These are phyloP conservation scores for Antheraea yamamai DNA, from an alignment of 2,888 invertebrate species.

Conservation along the genomic window DNA sequence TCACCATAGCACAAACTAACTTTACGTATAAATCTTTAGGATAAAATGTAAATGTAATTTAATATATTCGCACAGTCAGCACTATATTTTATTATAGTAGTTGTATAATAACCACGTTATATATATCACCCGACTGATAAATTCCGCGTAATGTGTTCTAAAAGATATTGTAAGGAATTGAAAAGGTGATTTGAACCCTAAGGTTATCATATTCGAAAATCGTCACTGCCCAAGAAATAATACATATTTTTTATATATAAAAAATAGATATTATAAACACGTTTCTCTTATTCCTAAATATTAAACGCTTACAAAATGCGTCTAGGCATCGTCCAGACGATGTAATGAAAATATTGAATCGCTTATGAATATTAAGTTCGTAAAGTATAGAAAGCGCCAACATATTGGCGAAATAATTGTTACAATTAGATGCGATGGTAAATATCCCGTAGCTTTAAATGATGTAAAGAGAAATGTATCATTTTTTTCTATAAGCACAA, in stretches of 20 bases:
- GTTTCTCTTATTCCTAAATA: neutral
- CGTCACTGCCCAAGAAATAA: constrained; percentile 60
- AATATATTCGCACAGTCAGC: constrained; percentile 65
- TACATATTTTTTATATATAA: constrained; percentile 46
- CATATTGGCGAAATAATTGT: neutral
- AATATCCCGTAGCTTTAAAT: neutral
- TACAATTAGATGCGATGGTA: constrained; percentile 14
- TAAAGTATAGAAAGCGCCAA: neutral
- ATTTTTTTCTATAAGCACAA: constrained; percentile 27
- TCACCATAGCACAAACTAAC: constrained; percentile 55
- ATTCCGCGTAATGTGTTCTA: constrained; percentile 24
- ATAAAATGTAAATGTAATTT: constrained; percentile 38
- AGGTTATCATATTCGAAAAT: constrained; percentile 43
- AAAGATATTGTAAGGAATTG: constrained; percentile 59
- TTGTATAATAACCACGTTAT: neutral
- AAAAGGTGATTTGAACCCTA: constrained; percentile 42
- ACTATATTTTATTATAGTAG: constrained; percentile 39
- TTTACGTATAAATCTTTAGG: constrained; percentile 49
- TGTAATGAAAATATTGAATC: neutral
- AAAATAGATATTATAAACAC: constrained; percentile 45
- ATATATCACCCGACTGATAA: constrained; percentile 37
- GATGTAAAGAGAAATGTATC: neutral
- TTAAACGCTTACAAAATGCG: neutral
- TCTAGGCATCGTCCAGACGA: neutral
- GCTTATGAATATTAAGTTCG: constrained; percentile 2